Evolutionary conservation across 92 coral and sea anemone species (phyloP).

Genomic region (Epizoanthus stellaris): DNA sequence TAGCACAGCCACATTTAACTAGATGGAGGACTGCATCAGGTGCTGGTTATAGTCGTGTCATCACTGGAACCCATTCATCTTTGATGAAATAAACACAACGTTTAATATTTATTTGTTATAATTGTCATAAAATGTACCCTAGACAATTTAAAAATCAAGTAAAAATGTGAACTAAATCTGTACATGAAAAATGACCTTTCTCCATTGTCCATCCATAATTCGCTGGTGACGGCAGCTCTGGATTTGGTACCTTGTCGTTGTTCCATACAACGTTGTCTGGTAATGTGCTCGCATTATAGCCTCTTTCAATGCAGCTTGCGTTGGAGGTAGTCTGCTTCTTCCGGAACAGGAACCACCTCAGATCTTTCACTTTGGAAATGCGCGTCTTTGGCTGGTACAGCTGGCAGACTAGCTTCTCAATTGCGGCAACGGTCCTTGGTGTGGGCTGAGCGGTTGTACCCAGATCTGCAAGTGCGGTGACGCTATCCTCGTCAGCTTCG

Average conservation of each 20-base stretch:
- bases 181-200: not conserved
- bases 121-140: no score
- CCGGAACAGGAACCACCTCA: constrained; percentile 58
- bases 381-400: constrained; percentile 52
- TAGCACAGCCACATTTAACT: no score
- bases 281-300: constrained; percentile 31
- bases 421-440: constrained; percentile 27
- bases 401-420: constrained; percentile 60
- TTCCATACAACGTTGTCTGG: constrained; percentile 28
- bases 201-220: constrained; percentile 15
- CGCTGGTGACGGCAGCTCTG: constrained; percentile 23
- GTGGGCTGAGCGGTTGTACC: constrained; percentile 42
- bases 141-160: no score
- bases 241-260: constrained; percentile 31
- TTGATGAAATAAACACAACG: no score
- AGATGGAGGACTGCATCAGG: no score
- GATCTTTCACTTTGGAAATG: constrained; percentile 46
- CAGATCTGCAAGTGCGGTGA: constrained; percentile 59
- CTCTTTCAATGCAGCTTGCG: constrained; percentile 18
- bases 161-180: no score
- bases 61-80: no score
- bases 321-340: constrained; percentile 60
- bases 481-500: constrained; percentile 36
- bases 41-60: no score
- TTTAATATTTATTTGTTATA: no score